A percentile compares a stretch with the other conserved stretches of the same genome.
Evolutionary conservation across 2,888 invertebrate species (phyloP).

Genomic region (Panzeria rudis): DNA sequence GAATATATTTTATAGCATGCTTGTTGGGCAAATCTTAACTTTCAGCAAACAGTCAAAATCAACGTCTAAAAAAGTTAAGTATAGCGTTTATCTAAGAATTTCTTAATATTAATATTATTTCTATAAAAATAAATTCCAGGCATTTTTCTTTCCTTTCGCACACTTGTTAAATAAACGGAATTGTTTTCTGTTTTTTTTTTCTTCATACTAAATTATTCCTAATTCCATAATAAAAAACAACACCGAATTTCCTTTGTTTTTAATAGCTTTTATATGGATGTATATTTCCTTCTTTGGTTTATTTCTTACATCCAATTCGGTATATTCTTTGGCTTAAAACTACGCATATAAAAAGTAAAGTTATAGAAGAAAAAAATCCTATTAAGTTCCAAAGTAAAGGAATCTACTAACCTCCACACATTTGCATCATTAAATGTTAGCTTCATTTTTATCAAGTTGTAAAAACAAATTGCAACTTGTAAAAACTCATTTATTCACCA

Average conservation of each 20-base stretch:
- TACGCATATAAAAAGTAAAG: not conserved
- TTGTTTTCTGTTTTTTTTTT: not conserved
- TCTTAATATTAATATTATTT: too few species aligned
- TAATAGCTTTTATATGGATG: constrained; percentile 11
- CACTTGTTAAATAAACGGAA: not conserved
- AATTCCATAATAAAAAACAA: constrained; percentile 12
- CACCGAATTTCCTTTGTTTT: not conserved
- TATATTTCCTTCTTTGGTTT: not conserved
- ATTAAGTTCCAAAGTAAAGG: constrained; percentile 2
- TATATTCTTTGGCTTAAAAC: not conserved
- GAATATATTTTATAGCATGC: too few species aligned
- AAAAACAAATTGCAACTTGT: constrained; percentile 52
- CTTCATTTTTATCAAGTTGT: constrained; percentile 9
- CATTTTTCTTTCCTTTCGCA: not conserved
- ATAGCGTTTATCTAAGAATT: not conserved
- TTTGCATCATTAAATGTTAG: constrained; percentile 3
- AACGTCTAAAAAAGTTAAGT: too few species aligned
- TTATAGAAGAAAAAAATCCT: not conserved
- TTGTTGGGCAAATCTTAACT: too few species aligned
- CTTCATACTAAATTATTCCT: constrained; percentile 22
- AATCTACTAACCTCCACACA: not conserved
- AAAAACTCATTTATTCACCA: constrained; percentile 37
- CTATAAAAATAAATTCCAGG: not conserved
- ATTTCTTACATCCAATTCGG: not conserved
- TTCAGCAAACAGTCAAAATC: too few species aligned